phyloP scores from a whole-genome alignment of 2,888 invertebrate species.

The Phaonia tiefii region DNA sequence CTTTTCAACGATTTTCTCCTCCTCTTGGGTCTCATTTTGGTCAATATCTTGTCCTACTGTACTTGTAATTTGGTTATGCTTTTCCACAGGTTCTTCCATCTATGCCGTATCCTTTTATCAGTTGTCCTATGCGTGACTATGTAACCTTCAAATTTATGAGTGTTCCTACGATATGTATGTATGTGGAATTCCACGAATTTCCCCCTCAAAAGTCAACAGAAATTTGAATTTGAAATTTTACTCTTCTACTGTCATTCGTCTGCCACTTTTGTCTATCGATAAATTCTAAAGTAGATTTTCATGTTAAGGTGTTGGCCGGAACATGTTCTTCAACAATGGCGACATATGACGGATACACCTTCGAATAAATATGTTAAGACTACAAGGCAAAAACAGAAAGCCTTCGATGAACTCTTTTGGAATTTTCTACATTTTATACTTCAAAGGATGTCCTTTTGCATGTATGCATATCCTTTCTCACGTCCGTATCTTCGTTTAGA shows the following conservation, averaged over 20 bases:
- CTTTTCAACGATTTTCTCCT: not conserved
- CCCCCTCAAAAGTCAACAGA: not conserved
- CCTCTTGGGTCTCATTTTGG: not conserved
- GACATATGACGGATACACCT: slow-evolving; percentile 27
- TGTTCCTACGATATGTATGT: too few relatives aligned
- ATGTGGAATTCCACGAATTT: too few relatives aligned
- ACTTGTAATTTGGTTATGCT: not conserved
- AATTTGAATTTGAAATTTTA: slow-evolving; percentile 9
- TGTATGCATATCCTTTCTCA: not conserved
- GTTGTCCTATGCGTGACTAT: too few relatives aligned
- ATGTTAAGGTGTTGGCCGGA: slow-evolving; percentile 47
- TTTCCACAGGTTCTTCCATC: not conserved
- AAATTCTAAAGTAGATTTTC: slow-evolving; percentile 37
- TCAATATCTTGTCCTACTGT: not conserved
- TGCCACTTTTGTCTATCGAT: not conserved
- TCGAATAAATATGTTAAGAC: slow-evolving; percentile 7
- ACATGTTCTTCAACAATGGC: not conserved
- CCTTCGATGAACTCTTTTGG: not conserved
- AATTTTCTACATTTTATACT: not conserved
- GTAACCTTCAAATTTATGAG: too few relatives aligned
- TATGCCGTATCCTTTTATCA: too few relatives aligned
- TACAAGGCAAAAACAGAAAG: slow-evolving; percentile 15
- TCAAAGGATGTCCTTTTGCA: not conserved
- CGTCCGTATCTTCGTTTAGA: not conserved
- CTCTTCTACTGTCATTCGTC: slow-evolving; percentile 11